Conservation (phyloP, 2,113 vertebrate species). For the Motacilla alba region DNA sequence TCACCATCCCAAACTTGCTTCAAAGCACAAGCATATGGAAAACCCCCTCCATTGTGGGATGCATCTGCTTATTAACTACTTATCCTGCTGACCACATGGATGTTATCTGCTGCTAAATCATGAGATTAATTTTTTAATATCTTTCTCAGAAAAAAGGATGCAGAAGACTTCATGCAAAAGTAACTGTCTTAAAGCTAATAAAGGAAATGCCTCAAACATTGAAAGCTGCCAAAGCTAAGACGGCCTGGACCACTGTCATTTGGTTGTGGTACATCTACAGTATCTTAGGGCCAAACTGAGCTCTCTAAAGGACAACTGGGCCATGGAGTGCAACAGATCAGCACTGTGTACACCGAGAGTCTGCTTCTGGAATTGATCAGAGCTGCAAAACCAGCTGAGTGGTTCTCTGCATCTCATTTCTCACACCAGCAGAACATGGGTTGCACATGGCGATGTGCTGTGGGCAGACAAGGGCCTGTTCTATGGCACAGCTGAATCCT, state of each 20-base stretch:
- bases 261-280: background rate
- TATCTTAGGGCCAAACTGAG: background rate
- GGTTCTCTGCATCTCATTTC: background rate
- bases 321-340: rapidly evolving
- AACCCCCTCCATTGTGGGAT: rapidly evolving
- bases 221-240: background rate
- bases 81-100: background rate
- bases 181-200: background rate
- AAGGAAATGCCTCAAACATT: background rate
- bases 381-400: background rate
- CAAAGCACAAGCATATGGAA: background rate
- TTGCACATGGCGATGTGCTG: rapidly evolving
- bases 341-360: background rate
- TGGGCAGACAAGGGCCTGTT: background rate
- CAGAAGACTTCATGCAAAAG: background rate
- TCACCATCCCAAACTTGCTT: background rate
- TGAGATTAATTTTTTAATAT: background rate
- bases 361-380: background rate
- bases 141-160: background rate
- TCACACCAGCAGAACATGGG: background rate
- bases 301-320: background rate
- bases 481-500: rapidly evolving
- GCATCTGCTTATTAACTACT: background rate
- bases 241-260: background rate
- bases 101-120: background rate